Percentiles rank a stretch among this genome's conserved stretches.
Conservation (phyloP, 2,113 vertebrate species). For the Periophthalmodon schlosseri region DNA sequence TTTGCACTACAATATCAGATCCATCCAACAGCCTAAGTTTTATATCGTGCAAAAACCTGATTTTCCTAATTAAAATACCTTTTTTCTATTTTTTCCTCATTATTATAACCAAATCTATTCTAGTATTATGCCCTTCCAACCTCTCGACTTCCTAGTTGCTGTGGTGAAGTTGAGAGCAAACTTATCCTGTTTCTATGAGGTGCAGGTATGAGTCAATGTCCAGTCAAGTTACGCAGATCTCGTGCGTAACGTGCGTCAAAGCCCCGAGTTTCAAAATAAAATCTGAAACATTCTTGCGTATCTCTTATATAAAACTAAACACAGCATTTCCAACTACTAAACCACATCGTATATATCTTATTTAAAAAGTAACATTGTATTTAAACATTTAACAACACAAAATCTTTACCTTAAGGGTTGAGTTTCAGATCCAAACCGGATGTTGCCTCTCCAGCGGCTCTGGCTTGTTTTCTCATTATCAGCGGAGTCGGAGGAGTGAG, state of each 20-base stretch:
- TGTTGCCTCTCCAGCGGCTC: fast-evolving
- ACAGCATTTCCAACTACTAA: background rate
- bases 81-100: background rate
- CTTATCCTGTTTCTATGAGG: constrained; percentile 8
- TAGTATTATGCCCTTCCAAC: background rate
- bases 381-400: background rate
- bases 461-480: constrained; percentile 21
- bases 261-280: constrained; percentile 43
- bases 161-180: constrained; percentile 24
- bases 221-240: background rate
- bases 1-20: background rate
- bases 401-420: background rate
- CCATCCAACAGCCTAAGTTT: too few species aligned
- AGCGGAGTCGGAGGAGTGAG: constrained; percentile 19
- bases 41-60: too few species aligned
- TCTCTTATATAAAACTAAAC: background rate
- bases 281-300: fast-evolving
- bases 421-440: constrained; percentile 39
- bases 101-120: background rate
- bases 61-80: background rate
- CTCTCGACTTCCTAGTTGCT: background rate
- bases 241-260: background rate
- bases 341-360: background rate
- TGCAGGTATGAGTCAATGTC: constrained; percentile 22
- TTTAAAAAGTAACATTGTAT: background rate